phyloP scores from a whole-genome alignment of 1,140 invertebrate genomes.

The Philaenus spumarius region DNA sequence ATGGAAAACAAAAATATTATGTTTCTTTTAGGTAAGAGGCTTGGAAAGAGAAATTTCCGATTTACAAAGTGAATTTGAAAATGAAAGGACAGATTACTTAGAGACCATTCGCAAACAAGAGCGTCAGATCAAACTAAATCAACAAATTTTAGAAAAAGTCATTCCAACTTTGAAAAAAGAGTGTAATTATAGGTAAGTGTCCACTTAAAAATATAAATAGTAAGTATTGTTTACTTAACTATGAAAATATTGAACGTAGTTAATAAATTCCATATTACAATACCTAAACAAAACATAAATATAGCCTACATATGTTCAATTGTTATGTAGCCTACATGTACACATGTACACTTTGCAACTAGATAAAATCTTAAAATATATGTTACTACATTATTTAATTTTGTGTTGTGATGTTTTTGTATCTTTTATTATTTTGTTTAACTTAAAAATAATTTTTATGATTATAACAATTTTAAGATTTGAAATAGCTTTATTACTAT shows the following conservation, averaged over 20 bases:
- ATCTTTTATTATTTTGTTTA: too few relatives aligned
- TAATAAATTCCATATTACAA: not conserved
- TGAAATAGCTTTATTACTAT: too few relatives aligned
- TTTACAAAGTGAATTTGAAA: slow-evolving; percentile 77
- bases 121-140: slow-evolving; percentile 59
- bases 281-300: too few relatives aligned
- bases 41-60: slow-evolving; percentile 69
- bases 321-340: too few relatives aligned
- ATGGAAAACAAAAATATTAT: too few relatives aligned
- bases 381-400: too few relatives aligned
- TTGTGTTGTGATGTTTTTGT: too few relatives aligned
- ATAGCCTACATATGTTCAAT: too few relatives aligned
- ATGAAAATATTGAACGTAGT: slow-evolving; percentile 19
- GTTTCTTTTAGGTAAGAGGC: slow-evolving; percentile 47
- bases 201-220: not conserved
- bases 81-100: slow-evolving; percentile 74
- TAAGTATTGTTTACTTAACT: not conserved
- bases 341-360: too few relatives aligned
- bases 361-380: too few relatives aligned
- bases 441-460: too few relatives aligned
- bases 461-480: too few relatives aligned
- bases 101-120: slow-evolving; percentile 77
- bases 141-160: slow-evolving; percentile 63
- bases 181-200: slow-evolving; percentile 59
- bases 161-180: slow-evolving; percentile 64